A percentile compares a stretch with the other conserved stretches of the same genome.
phyloP scores from a whole-genome alignment of 2,888 invertebrate genomes.

The Watsonalla cultraria region DNA sequence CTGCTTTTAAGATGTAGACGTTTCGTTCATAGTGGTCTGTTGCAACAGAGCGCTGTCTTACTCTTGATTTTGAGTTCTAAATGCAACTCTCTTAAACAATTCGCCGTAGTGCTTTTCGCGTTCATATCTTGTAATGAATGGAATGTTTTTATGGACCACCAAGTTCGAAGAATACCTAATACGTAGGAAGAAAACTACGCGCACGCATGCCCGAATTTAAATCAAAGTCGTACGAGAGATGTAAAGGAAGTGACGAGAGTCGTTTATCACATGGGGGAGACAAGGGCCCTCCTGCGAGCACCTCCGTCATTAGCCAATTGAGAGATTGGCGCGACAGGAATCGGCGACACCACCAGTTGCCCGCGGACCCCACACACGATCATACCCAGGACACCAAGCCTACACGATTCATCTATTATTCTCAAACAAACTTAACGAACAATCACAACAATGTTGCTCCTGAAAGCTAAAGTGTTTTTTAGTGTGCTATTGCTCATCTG shows the following conservation, averaged over 20 bases:
- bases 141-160: not conserved
- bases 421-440: slow-evolving; percentile 1
- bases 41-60: too few relatives aligned
- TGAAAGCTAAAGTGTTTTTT: slow-evolving; percentile 36
- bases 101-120: too few relatives aligned
- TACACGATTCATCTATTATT: slow-evolving; percentile 9
- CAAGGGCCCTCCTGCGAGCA: slow-evolving; percentile 62
- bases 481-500: slow-evolving; percentile 39
- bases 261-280: slow-evolving; percentile 59
- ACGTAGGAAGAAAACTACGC: slow-evolving; percentile 22
- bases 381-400: slow-evolving; percentile 23
- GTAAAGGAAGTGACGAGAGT: slow-evolving; percentile 58
- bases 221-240: slow-evolving; percentile 41
- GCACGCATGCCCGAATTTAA: slow-evolving; percentile 26
- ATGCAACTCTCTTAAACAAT: too few relatives aligned
- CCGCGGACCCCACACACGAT: slow-evolving; percentile 36
- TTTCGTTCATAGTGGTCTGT: too few relatives aligned
- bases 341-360: slow-evolving; percentile 46
- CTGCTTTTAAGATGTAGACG: too few relatives aligned
- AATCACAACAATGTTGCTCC: slow-evolving; percentile 36
- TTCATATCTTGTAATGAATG: not conserved
- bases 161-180: slow-evolving; percentile 6
- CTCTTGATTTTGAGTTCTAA: too few relatives aligned
- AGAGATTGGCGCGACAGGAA: slow-evolving; percentile 59
- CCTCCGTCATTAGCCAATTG: slow-evolving; percentile 70